Evolutionary conservation across 2,113 vertebrate genomes (phyloP).

Genomic region (Psilopogon haemacephalus): DNA sequence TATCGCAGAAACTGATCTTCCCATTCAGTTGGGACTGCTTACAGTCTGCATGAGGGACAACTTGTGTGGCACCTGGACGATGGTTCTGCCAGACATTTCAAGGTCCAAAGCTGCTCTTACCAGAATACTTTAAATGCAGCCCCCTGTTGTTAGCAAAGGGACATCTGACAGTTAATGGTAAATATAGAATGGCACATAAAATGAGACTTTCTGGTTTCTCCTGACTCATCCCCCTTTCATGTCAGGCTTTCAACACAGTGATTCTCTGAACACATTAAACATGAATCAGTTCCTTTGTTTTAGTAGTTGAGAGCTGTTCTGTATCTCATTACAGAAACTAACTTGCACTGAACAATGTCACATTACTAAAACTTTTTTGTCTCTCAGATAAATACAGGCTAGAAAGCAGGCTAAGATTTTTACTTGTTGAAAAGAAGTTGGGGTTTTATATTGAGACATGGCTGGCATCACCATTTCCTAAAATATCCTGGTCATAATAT

Average conservation of each 20-base stretch:
- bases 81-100: background rate
- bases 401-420: background rate
- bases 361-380: background rate
- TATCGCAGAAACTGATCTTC: background rate
- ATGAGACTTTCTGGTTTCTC: background rate
- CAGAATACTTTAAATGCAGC: background rate
- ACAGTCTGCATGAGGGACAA: background rate
- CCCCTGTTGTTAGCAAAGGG: background rate
- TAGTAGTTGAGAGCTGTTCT: background rate
- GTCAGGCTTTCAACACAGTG: background rate
- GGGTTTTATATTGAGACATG: background rate
- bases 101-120: background rate
- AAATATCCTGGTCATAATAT: background rate
- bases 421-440: background rate
- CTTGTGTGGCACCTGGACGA: background rate
- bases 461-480: background rate
- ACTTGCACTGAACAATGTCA: background rate
- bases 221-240: background rate
- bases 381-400: background rate
- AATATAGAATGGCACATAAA: background rate
- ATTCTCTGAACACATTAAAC: constrained; percentile 14
- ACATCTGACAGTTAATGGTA: background rate
- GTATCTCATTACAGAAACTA: background rate
- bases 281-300: constrained; percentile 17
- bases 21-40: background rate